Conservation (phyloP, 2,888 invertebrate genomes). For the Xestobium rufovillosum region DNA sequence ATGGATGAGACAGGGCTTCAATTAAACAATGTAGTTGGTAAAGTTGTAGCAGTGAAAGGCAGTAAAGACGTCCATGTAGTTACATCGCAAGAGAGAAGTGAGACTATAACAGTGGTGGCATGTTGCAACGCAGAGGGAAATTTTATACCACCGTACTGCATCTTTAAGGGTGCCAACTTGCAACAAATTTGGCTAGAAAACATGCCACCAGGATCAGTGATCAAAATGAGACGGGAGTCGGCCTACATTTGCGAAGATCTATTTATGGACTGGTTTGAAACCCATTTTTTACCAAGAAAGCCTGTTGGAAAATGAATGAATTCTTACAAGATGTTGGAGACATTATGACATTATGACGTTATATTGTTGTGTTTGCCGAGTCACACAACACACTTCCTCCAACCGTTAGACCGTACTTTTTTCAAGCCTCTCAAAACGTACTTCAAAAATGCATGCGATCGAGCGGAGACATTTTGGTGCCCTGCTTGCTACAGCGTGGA, state of each 20-base stretch:
- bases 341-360: too few relatives aligned
- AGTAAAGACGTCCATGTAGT: too few relatives aligned
- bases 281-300: conserved; percentile 10
- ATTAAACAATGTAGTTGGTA: too few relatives aligned
- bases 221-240: conserved; percentile 12
- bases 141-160: conserved; percentile 12
- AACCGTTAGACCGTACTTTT: conserved; percentile 12
- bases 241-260: conserved; percentile 12
- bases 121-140: conserved; percentile 12
- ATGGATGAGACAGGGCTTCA: too few relatives aligned
- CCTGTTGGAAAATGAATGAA: conserved; percentile 7
- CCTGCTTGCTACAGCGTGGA: conserved; percentile 10
- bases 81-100: too few relatives aligned
- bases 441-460: too few relatives aligned
- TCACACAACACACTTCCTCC: conserved; percentile 12
- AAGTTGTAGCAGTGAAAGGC: too few relatives aligned
- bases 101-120: too few relatives aligned
- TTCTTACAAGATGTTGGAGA: conserved; percentile 9
- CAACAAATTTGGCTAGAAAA: conserved; percentile 13
- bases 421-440: conserved; percentile 9
- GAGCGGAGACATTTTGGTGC: too few relatives aligned
- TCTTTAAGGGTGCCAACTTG: conserved; percentile 9
- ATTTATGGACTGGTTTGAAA: conserved; percentile 7
- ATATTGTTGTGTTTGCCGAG: conserved; percentile 6
- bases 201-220: conserved; percentile 11